Evolutionary conservation across 64 coral and sea anemone genomes (phyloP).

Genomic region (Stichodactyla helianthus): DNA sequence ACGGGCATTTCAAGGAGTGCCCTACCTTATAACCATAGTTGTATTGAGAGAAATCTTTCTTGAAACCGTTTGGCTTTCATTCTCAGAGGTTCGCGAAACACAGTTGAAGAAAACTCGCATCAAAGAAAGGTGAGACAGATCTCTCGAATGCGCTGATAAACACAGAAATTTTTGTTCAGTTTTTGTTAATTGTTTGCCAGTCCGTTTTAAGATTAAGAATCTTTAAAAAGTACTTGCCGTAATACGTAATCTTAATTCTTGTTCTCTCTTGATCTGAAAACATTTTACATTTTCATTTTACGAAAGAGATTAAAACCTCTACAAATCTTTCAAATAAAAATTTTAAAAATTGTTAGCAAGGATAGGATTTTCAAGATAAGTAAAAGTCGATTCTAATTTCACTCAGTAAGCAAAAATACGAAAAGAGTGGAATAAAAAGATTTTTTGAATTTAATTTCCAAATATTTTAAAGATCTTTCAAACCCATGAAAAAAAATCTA

Average conservation of each 20-base stretch:
- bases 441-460: too few species aligned
- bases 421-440: too few species aligned
- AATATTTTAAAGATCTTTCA: too few species aligned
- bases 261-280: too few species aligned
- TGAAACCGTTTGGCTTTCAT: not conserved
- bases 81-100: not conserved
- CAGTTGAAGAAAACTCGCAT: not conserved
- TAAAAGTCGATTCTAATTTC: too few species aligned
- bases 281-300: too few species aligned
- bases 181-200: not conserved
- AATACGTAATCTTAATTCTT: not conserved
- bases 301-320: too few species aligned
- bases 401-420: too few species aligned
- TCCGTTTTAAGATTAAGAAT: not conserved
- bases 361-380: too few species aligned
- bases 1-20: constrained; percentile 7
- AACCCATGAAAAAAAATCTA: too few species aligned
- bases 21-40: constrained; percentile 22
- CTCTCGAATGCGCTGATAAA: not conserved
- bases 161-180: not conserved
- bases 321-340: too few species aligned
- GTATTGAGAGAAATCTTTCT: constrained; percentile 1
- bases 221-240: not conserved
- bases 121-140: not conserved
- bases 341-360: too few species aligned